Evolutionary conservation across 2,797 vertebrate genomes (phyloP).

Genomic region (Crypturellus tataupa): DNA sequence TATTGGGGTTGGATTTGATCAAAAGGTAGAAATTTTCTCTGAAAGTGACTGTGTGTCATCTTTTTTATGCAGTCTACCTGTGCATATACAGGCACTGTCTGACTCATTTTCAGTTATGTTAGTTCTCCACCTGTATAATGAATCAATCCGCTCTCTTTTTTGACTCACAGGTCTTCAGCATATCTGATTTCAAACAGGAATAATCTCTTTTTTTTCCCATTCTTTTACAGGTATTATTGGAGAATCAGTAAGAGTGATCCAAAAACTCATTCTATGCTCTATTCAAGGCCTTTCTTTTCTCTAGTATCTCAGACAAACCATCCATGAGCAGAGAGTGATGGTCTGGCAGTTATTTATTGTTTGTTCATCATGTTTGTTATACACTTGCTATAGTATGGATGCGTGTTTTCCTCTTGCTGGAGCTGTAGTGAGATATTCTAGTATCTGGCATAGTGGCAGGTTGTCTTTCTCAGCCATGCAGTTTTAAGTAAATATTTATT

Average conservation of each 20-base stretch:
- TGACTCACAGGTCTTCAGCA: not conserved
- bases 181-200: not conserved
- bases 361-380: not conserved
- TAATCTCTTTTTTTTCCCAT: not conserved
- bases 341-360: not conserved
- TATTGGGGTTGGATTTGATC: not conserved
- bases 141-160: not conserved
- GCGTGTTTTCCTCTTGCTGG: not conserved
- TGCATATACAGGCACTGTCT: rapidly evolving
- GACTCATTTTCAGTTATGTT: not conserved
- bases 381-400: not conserved
- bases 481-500: not conserved
- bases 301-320: not conserved
- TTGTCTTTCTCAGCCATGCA: not conserved
- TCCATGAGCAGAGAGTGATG: not conserved
- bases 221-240: not conserved
- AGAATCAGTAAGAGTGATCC: not conserved
- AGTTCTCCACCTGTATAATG: rapidly evolving
- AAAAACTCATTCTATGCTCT: not conserved
- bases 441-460: not conserved
- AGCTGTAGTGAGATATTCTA: not conserved
- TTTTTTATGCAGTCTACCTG: not conserved
- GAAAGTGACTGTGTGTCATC: not conserved
- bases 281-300: not conserved
- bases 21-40: not conserved